Percentiles rank a stretch among this genome's conserved stretches.
phyloP scores from a whole-genome alignment of 2,888 invertebrate species.

The Allolobophora icterica region DNA sequence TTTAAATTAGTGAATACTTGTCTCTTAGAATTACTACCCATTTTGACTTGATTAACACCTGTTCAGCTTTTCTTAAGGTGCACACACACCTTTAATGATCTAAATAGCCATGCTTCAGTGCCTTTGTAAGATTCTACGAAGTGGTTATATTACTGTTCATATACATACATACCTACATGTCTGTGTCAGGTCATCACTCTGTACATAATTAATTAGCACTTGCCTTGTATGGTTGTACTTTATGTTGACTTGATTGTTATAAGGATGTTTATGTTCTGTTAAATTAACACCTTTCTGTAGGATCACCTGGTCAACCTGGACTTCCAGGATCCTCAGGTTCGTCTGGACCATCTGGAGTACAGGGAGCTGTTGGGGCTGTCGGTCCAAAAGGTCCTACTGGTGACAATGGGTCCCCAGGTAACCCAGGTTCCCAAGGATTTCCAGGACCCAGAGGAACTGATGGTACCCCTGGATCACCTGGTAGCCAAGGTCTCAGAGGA shows the following conservation, averaged over 20 bases:
- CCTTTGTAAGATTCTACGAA: too few species aligned
- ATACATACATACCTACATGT: not conserved
- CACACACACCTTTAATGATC: too few species aligned
- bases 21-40: not conserved
- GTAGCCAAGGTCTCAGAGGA: constrained; percentile 26
- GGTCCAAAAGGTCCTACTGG: constrained; percentile 65
- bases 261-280: not conserved
- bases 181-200: too few species aligned
- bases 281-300: constrained; percentile 11
- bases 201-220: not conserved
- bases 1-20: not conserved
- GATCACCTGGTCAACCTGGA: constrained; percentile 77
- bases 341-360: constrained; percentile 68
- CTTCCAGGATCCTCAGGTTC: constrained; percentile 47
- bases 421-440: constrained; percentile 47
- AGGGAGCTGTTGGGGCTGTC: constrained; percentile 66
- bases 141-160: too few species aligned
- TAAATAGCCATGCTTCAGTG: too few species aligned
- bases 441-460: constrained; percentile 67
- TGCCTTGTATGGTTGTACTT: not conserved
- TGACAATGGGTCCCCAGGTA: constrained; percentile 26
- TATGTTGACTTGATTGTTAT: not conserved
- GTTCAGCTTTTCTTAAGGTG: too few species aligned
- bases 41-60: too few species aligned
- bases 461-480: constrained; percentile 30